Evolutionary conservation across 2,888 invertebrate species (phyloP).

Genomic region (Aricia artaxerxes): DNA sequence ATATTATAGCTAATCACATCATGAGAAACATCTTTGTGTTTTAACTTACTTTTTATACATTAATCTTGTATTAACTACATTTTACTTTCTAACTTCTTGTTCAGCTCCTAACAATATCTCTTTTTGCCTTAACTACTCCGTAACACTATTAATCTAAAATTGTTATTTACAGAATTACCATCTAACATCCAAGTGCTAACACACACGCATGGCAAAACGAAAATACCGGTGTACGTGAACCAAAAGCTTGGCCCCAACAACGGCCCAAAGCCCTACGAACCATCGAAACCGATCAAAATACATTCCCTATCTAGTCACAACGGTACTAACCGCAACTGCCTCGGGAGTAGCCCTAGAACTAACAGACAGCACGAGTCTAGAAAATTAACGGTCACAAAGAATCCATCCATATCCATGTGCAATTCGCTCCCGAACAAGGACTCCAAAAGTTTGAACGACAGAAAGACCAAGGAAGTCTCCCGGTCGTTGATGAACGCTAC

Average conservation of each 20-base stretch:
- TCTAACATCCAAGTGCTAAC: constrained; percentile 44
- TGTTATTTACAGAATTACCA: constrained; percentile 49
- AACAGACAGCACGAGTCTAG: not conserved
- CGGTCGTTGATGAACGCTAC: constrained; percentile 79
- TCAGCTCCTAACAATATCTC: not conserved
- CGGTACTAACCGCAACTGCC: constrained; percentile 8
- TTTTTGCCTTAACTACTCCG: not conserved
- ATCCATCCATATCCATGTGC: constrained; percentile 1
- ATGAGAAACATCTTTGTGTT: not conserved
- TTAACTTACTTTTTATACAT: not conserved
- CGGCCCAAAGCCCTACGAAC: constrained; percentile 6
- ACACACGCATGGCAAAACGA: constrained; percentile 51
- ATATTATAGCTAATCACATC: too few relatives aligned
- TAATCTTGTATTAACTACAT: not conserved
- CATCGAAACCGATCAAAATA: constrained; percentile 27
- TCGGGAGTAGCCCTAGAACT: constrained; percentile 6
- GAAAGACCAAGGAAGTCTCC: constrained; percentile 45
- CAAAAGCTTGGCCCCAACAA: constrained; percentile 39
- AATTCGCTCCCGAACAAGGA: constrained; percentile 19
- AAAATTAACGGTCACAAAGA: constrained; percentile 1
- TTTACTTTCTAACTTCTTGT: not conserved
- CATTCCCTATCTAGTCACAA: constrained; percentile 25
- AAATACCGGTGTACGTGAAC: constrained; percentile 60
- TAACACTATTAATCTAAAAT: not conserved
- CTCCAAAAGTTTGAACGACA: constrained; percentile 41